phyloP scores from a whole-genome alignment of 2,888 invertebrate species.

The Chymomyza fuscimana region DNA sequence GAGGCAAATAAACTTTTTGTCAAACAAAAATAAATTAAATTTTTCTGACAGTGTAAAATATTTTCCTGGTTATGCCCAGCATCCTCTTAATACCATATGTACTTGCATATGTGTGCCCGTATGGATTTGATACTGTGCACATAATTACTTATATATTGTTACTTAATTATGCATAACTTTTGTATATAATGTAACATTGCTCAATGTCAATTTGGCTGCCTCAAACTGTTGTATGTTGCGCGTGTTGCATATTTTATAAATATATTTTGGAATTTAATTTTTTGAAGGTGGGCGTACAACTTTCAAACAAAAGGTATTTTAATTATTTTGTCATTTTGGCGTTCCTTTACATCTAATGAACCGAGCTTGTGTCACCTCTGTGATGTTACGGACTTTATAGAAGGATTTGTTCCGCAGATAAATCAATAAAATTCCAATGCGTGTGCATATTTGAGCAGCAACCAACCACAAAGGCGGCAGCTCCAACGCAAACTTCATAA shows the following conservation, averaged over 20 bases:
- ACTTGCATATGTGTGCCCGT: background rate
- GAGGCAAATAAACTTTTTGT: too few relatives aligned
- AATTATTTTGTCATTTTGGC: conserved; percentile 49
- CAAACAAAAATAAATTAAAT: too few relatives aligned
- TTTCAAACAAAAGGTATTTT: background rate
- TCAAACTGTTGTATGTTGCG: background rate
- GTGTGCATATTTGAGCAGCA: conserved; percentile 44
- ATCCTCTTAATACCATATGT: background rate
- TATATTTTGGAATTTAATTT: too few relatives aligned
- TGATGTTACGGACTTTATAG: conserved; percentile 8
- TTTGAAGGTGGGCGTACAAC: background rate
- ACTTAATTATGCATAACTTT: background rate
- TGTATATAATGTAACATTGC: background rate
- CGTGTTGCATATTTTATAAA: background rate
- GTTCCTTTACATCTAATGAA: conserved; percentile 45
- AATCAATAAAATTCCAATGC: conserved; percentile 69
- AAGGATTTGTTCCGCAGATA: conserved; percentile 17
- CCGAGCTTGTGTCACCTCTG: conserved; percentile 24
- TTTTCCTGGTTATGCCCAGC: background rate
- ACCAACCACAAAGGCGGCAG: background rate
- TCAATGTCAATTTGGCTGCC: background rate
- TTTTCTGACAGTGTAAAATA: background rate
- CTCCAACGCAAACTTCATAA: background rate
- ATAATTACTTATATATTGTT: conserved; percentile 2
- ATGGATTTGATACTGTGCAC: background rate